Percentiles rank a stretch among this genome's conserved stretches.
phyloP scores from a whole-genome alignment of 1,140 invertebrate genomes.

The Rhynchophorus ferrugineus region DNA sequence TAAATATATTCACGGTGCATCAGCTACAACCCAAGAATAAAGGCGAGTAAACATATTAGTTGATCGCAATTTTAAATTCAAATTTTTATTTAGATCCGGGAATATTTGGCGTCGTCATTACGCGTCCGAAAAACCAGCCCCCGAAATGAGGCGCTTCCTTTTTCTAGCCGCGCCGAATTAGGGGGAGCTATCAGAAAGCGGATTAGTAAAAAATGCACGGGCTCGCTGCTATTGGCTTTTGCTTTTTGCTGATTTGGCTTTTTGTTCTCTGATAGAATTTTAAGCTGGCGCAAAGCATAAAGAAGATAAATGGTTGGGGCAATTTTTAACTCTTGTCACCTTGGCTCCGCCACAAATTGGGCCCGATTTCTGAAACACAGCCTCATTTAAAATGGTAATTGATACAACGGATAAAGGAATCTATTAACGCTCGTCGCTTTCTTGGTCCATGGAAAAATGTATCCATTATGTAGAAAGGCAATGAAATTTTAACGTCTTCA shows the following conservation, averaged over 20 bases:
- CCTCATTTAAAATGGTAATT: background rate
- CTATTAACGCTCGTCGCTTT: no score
- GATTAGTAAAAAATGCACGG: background rate
- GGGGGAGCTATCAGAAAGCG: background rate
- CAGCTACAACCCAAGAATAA: no score
- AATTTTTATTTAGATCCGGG: no score
- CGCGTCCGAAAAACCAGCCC: background rate
- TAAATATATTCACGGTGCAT: no score
- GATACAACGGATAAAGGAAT: background rate
- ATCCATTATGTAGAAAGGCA: no score
- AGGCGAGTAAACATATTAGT: no score
- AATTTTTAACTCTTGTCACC: background rate
- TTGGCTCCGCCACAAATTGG: background rate
- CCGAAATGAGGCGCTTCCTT: background rate
- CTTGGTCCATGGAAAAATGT: no score
- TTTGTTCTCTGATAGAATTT: background rate
- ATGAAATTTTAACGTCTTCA: no score
- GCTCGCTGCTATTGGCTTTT: background rate
- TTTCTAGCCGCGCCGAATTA: background rate
- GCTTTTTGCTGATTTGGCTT: background rate
- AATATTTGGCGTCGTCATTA: background rate
- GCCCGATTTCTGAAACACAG: background rate
- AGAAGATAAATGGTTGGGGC: background rate
- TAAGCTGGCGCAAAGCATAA: background rate
- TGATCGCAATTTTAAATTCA: no score